A percentile compares a stretch with the other conserved stretches of the same genome.
These are phyloP conservation scores for Strigamia crassipes DNA, from an alignment of 2,888 invertebrate species.

Conservation along the genomic window DNA sequence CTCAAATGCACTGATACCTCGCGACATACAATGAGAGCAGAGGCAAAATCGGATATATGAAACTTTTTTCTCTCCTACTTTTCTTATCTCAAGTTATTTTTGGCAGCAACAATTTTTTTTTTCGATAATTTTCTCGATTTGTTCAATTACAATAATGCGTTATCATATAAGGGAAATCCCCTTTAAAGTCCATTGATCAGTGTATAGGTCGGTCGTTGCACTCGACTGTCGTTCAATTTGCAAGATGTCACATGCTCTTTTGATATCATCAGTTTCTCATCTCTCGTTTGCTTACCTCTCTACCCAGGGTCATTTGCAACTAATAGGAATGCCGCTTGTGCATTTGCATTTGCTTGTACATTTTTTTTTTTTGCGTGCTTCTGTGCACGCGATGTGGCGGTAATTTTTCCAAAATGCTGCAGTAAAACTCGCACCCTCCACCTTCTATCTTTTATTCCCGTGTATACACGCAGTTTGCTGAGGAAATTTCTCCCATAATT, in stretches of 20 bases:
- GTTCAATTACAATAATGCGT: constrained; percentile 29
- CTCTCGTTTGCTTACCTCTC: constrained; percentile 31
- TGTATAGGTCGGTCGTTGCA: constrained; percentile 30
- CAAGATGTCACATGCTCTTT: constrained; percentile 25
- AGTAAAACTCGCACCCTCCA: constrained; percentile 21
- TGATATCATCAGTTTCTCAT: constrained; percentile 22
- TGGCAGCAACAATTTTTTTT: not conserved
- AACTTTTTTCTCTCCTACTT: not conserved
- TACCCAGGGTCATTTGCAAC: constrained; percentile 23
- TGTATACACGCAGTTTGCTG: constrained; percentile 20
- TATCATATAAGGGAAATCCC: constrained; percentile 31
- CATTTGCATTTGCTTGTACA: constrained; percentile 11
- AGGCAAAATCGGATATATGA: too few species aligned
- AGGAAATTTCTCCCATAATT: constrained; percentile 28
- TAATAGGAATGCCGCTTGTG: constrained; percentile 7
- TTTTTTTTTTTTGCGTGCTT: constrained; percentile 18
- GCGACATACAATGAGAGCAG: not conserved
- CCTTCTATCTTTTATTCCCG: constrained; percentile 31
- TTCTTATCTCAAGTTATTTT: not conserved
- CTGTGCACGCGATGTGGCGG: constrained; percentile 20
- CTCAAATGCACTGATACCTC: not conserved
- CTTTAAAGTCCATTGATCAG: constrained; percentile 35
- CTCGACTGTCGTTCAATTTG: constrained; percentile 31
- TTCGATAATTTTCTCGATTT: not conserved
- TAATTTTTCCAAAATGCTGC: constrained; percentile 32